Evolutionary conservation across 2,888 invertebrate genomes (phyloP).

Genomic region (Napeogenes inachia): DNA sequence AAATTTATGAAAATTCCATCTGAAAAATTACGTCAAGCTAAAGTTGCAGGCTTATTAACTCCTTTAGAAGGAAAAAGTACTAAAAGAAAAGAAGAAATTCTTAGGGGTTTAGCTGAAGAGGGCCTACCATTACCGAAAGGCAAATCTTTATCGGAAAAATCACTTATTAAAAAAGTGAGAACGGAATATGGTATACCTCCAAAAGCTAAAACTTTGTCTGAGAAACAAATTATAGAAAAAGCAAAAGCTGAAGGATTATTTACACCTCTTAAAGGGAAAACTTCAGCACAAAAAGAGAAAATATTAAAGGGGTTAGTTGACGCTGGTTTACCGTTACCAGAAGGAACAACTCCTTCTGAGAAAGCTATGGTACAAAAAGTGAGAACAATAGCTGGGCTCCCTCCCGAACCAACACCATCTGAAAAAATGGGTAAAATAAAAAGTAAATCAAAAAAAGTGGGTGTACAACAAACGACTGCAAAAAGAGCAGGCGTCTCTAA

Average conservation of each 20-base stretch:
- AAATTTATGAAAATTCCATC: constrained; percentile 20
- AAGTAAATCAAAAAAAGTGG: constrained; percentile 41
- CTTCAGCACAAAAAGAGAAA: constrained; percentile 41
- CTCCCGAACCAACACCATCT: constrained; percentile 40
- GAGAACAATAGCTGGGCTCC: constrained; percentile 35
- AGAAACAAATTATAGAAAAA: constrained; percentile 15
- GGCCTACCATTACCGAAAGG: constrained; percentile 35
- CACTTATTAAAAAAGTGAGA: constrained; percentile 29
- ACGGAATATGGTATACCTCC: constrained; percentile 38
- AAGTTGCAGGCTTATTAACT: constrained; percentile 33
- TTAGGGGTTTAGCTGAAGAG: constrained; percentile 27
- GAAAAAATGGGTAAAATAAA: constrained; percentile 42
- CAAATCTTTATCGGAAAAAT: constrained; percentile 36
- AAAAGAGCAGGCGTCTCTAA: constrained; percentile 26
- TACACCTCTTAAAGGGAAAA: constrained; percentile 45
- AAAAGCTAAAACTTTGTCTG: constrained; percentile 39
- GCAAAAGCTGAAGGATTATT: constrained; percentile 45
- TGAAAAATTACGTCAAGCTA: constrained; percentile 30
- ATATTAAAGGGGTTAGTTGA: constrained; percentile 43
- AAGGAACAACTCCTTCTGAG: constrained; percentile 46
- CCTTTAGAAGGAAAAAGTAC: constrained; percentile 23
- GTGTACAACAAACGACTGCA: constrained; percentile 25
- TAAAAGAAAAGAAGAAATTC: constrained; percentile 34
- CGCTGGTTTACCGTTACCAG: constrained; percentile 47
- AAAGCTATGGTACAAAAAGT: constrained; percentile 42